phyloP scores from a whole-genome alignment of 2,113 vertebrate species.

The cattle (Bos taurus) region ARS-UCD2.0 NC_037332.1:105708001-105708500 shows the following conservation, averaged over 20 bases:
- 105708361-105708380: not conserved
- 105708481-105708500: not conserved
- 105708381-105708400: not conserved
- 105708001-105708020: constrained; percentile 63
- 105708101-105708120: constrained; percentile 80
- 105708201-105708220: not conserved
- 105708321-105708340: not conserved
- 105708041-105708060: constrained; percentile 59
- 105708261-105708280: not conserved
- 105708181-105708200: not conserved
- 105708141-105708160: constrained; percentile 79
- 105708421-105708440: not conserved
- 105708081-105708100: constrained; percentile 76
- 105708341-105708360: not conserved
- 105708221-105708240: not conserved
- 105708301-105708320: not conserved
- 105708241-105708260: not conserved
- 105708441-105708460: not conserved
- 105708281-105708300: not conserved
- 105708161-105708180: constrained; percentile 71
- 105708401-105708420: not conserved
- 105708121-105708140: constrained; percentile 82
- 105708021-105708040: constrained; percentile 66
- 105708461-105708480: not conserved
- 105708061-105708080: constrained; percentile 74